Evolutionary conservation across 2,888 invertebrate genomes (phyloP), one percentile per base, ranked within the genome.

Genomic region (Venusia cambrica): DNA sequence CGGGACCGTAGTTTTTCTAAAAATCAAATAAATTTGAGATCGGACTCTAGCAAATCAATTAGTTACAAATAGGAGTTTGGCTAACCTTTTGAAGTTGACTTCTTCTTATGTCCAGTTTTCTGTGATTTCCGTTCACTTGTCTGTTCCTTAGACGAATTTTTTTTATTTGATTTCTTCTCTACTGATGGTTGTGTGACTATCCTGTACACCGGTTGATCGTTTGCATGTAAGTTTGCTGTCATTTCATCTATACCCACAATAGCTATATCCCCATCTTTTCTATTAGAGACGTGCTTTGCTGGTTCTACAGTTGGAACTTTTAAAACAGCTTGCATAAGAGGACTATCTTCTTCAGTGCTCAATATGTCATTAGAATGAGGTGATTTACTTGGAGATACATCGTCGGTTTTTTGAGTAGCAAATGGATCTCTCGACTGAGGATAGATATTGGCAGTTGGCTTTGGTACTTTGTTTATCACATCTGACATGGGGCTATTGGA

Each of bases 191-290:
- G 85, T 15, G 87, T 84, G 16, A 87, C 85, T 20, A 87, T 81
- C 62, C 83, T 74, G 51, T 87, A 87, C 45, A 85, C 70, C 11
- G 87, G 87, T 40, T 87, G 85, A 54, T 87, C 79, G 54, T 87
- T 79, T 38, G 84, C 83, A 51, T 84, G 79, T 22, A 87, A 65
- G 59, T 74, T 84, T 8, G 83, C 83, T n/a, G 81, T 85, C 66
- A 84, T 63, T 55, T 87, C 80, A 29, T 81, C 74, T 13, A 76
- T 69, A 34, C 77, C 60, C 40, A 84, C 71, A 12, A 77, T 65
- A 55, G 83, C 81, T 53, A 80, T 77, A 18, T 84, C 78, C 3
- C 76, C 73, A 28, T 88, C 78, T 59, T 81, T 83, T 53, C 81
- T 74, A 26, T 62, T 77, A 5, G 74, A 66, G 12, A 72, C 66